Percentiles rank a stretch among this genome's conserved stretches.
phyloP scores from a whole-genome alignment of 2,113 vertebrate genomes.

The western clawed frog (Xenopus tropicalis) region DNA sequence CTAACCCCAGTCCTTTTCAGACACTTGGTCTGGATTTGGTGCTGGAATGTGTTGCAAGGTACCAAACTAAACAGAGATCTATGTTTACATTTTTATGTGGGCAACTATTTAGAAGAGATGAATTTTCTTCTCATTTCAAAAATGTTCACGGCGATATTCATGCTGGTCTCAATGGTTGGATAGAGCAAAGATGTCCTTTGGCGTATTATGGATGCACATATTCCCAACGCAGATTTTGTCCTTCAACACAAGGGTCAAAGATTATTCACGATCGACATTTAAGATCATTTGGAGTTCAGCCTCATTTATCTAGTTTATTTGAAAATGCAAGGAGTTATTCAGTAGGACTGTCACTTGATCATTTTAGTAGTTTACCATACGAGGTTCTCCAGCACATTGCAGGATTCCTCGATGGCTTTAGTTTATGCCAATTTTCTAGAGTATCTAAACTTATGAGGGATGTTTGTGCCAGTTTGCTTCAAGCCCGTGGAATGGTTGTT shows the following conservation, averaged over 20 bases:
- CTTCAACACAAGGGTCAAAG: conserved; percentile 78
- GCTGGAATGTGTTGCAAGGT: conserved; percentile 88
- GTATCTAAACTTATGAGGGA: conserved; percentile 93
- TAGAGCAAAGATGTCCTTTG: conserved; percentile 94
- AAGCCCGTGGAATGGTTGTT: conserved; percentile 91
- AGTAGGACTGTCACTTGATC: conserved; percentile 70
- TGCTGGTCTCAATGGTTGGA: conserved; percentile 95
- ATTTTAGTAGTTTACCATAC: conserved; percentile 84
- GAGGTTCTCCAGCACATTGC: conserved; percentile 91
- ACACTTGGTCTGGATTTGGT: conserved; percentile 89
- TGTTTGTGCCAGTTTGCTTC: conserved; percentile 89
- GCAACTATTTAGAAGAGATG: conserved; percentile 91
- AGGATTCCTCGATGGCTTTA: conserved; percentile 94
- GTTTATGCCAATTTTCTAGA: conserved; percentile 90
- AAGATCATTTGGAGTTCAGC: conserved; percentile 88
- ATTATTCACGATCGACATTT: conserved; percentile 88
- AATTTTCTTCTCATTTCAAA: conserved; percentile 95
- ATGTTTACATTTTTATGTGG: conserved; percentile 97
- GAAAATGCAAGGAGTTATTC: conserved; percentile 64
- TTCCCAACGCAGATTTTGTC: conserved; percentile 91
- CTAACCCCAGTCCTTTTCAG: conserved; percentile 92
- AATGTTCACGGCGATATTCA: conserved; percentile 97
- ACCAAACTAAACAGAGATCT: conserved; percentile 96
- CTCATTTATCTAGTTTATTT: conserved; percentile 65
- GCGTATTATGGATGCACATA: conserved; percentile 97